Conservation (phyloP, 2,888 invertebrate species). For the Parthenolecanium corni region DNA sequence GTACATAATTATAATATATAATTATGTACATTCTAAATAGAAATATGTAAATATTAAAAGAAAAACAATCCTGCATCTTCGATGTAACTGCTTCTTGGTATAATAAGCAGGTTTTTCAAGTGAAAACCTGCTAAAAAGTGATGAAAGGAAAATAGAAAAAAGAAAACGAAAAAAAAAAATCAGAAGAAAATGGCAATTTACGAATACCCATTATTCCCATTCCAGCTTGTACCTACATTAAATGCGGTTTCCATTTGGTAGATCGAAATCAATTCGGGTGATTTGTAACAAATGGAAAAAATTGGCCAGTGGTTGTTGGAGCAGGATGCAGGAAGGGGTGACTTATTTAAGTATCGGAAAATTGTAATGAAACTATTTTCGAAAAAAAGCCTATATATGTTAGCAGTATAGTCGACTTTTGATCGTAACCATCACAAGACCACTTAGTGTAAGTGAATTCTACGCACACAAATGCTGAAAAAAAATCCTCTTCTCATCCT, state of each 20-base stretch:
- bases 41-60: too few species aligned
- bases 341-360: conserved; percentile 15
- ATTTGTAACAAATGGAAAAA: conserved; percentile 25
- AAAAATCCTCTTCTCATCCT: neutral
- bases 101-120: too few species aligned
- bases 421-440: conserved; percentile 27
- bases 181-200: too few species aligned
- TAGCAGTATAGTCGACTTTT: conserved; percentile 24
- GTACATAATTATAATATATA: too few species aligned
- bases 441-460: conserved; percentile 28
- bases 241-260: conserved; percentile 10
- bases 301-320: too few species aligned
- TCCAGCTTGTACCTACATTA: neutral
- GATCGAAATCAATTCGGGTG: conserved; percentile 22
- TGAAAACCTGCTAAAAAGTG: too few species aligned
- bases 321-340: too few species aligned
- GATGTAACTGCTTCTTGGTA: too few species aligned
- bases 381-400: conserved; percentile 12
- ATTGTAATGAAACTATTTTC: conserved; percentile 22
- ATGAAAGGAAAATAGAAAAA: too few species aligned
- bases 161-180: too few species aligned
- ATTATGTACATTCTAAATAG: too few species aligned
- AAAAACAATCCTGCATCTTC: too few species aligned
- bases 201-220: neutral
- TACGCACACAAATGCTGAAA: neutral